Conservation (phyloP, 2,888 invertebrate species). For the Helobdella robusta region DNA sequence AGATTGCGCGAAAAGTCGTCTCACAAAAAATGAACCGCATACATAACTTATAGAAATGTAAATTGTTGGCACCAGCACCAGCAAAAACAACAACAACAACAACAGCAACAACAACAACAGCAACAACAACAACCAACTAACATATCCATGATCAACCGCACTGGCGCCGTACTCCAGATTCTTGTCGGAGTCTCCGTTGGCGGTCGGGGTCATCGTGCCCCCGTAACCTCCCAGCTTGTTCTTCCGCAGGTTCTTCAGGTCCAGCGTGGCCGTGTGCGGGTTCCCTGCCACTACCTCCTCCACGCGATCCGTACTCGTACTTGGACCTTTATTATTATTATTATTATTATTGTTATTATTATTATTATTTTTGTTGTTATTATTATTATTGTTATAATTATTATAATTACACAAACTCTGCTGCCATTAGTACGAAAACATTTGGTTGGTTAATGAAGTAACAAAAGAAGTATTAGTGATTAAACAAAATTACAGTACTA, state of each 20-base stretch:
- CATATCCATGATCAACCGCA: neutral
- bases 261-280: constrained; percentile 20
- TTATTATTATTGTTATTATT: neutral
- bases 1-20: too few relatives aligned
- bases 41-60: too few relatives aligned
- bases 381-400: neutral
- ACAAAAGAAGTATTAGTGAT: neutral
- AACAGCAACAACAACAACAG: constrained; percentile 1
- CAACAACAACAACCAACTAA: neutral
- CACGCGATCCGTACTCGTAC: constrained; percentile 18
- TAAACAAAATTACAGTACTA: neutral
- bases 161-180: neutral
- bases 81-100: neutral
- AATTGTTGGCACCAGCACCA: neutral
- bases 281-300: constrained; percentile 18
- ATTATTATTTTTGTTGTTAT: neutral
- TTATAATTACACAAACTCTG: neutral
- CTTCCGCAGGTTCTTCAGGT: constrained; percentile 23
- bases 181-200: neutral
- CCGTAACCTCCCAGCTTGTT: too few relatives aligned
- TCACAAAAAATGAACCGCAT: too few relatives aligned
- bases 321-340: neutral
- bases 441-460: neutral
- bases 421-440: neutral
- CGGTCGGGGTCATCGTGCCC: neutral